phyloP scores from a whole-genome alignment of 2,888 invertebrate species.

The Meteorus colon region DNA sequence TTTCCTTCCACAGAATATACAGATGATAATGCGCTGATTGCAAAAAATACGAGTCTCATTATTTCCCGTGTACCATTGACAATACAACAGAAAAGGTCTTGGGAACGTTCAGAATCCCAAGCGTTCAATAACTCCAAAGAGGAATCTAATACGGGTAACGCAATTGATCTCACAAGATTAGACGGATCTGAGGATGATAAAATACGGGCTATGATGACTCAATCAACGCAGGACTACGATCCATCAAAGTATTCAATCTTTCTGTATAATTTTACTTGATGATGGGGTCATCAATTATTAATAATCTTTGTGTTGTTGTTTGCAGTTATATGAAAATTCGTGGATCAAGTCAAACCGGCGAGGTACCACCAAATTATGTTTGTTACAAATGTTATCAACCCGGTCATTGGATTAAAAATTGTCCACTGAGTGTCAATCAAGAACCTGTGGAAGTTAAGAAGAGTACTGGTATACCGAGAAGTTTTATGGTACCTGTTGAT shows the following conservation, averaged over 20 bases:
- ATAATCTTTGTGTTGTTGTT: constrained; percentile 66
- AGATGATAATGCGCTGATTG: constrained; percentile 92
- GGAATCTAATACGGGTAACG: constrained; percentile 74
- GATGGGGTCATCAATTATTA: not conserved
- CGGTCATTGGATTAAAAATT: constrained; percentile 99
- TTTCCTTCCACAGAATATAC: constrained; percentile 83
- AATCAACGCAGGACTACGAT: constrained; percentile 97
- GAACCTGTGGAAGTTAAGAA: constrained; percentile 89
- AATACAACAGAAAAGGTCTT: constrained; percentile 84
- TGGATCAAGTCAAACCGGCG: constrained; percentile 90
- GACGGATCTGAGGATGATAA: constrained; percentile 98
- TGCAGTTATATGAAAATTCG: constrained; percentile 90
- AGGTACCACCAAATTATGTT: constrained; percentile 92
- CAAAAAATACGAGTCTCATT: constrained; percentile 97
- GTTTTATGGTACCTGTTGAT: constrained; percentile 95
- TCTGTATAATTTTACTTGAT: constrained; percentile 8
- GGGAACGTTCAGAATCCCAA: constrained; percentile 77
- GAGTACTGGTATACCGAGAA: constrained; percentile 97
- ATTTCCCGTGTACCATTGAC: constrained; percentile 94
- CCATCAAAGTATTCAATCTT: constrained; percentile 92
- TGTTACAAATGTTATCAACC: constrained; percentile 96
- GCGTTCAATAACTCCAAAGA: constrained; percentile 66
- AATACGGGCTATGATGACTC: constrained; percentile 97
- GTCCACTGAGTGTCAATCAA: constrained; percentile 82
- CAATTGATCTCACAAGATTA: constrained; percentile 89